Conservation (phyloP, 2,888 invertebrate species). For the Kuschelorhynchus macadamiae region DNA sequence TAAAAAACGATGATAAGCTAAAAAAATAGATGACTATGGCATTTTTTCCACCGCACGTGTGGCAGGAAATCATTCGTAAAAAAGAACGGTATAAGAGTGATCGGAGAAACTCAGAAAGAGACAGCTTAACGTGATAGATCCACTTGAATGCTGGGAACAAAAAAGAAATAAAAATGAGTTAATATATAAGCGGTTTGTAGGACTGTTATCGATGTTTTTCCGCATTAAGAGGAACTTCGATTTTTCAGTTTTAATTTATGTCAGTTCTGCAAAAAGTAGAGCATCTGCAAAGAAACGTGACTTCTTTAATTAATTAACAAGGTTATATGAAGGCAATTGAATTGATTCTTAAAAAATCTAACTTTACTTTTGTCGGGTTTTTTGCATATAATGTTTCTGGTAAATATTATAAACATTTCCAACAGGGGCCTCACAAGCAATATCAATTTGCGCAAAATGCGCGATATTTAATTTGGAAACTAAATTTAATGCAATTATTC, state of each 20-base stretch:
- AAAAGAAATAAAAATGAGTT: constrained; percentile 24
- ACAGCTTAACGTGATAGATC: constrained; percentile 36
- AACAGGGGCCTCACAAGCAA: too few relatives aligned
- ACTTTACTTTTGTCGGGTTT: too few relatives aligned
- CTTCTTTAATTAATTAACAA: too few relatives aligned
- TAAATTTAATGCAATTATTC: too few relatives aligned
- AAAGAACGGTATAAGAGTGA: constrained; percentile 25
- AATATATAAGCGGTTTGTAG: constrained; percentile 17
- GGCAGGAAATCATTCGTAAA: constrained; percentile 29
- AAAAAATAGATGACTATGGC: constrained; percentile 26
- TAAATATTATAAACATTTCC: too few relatives aligned
- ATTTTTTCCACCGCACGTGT: constrained; percentile 28
- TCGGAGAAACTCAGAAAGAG: constrained; percentile 25
- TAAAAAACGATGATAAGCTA: constrained; percentile 12
- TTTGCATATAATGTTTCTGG: too few relatives aligned
- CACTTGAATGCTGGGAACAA: constrained; percentile 19
- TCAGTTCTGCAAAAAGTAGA: neutral
- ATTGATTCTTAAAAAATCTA: too few relatives aligned
- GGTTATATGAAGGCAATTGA: too few relatives aligned
- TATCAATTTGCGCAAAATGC: too few relatives aligned
- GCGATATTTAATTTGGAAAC: too few relatives aligned
- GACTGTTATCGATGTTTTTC: constrained; percentile 1
- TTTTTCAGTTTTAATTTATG: neutral
- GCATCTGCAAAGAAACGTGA: too few relatives aligned
- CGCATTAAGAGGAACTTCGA: neutral